Evolutionary conservation across 30 jellyfish, hydroid and myxozoan genomes (phyloP).

Genomic region (Phacellophora camtschatica): DNA sequence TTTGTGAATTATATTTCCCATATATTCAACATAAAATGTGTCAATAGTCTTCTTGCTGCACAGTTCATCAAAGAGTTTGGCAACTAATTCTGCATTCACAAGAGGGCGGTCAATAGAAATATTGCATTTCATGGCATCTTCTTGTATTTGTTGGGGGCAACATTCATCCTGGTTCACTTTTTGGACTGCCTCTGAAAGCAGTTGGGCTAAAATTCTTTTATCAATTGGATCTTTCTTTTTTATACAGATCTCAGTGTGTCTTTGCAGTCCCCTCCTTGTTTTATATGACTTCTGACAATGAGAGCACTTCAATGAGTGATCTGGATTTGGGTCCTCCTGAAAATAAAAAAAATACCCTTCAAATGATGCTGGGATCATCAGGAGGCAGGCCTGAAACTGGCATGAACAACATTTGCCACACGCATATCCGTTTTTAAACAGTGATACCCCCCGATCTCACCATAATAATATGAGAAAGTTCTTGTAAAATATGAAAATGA

Average conservation of each 20-base stretch:
- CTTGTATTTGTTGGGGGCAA: slow-evolving; percentile 25
- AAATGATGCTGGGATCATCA: neutral
- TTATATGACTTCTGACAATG: slow-evolving; percentile 10
- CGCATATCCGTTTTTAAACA: neutral
- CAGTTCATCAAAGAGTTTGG: slow-evolving; percentile 6
- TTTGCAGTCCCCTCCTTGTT: slow-evolving; percentile 42
- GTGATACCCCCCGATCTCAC: too few relatives aligned
- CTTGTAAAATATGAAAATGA: too few relatives aligned
- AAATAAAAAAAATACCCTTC: neutral
- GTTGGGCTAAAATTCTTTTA: slow-evolving; percentile 10
- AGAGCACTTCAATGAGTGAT: slow-evolving; percentile 11
- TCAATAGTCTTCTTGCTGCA: slow-evolving; percentile 7
- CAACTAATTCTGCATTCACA: slow-evolving; percentile 18
- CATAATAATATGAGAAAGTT: too few relatives aligned
- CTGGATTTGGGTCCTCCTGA: slow-evolving; percentile 12
- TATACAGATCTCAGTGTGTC: slow-evolving; percentile 19
- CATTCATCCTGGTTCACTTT: slow-evolving; percentile 25
- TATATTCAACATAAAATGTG: slow-evolving; percentile 24
- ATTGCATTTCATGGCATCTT: neutral
- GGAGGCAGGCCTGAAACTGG: neutral
- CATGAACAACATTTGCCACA: neutral
- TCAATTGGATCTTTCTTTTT: slow-evolving; percentile 22
- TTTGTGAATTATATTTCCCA: neutral
- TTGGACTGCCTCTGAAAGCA: slow-evolving; percentile 20
- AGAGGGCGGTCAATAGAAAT: slow-evolving; percentile 35